Conservation (phyloP, 2,888 invertebrate genomes). For the Chrysolina haemoptera region DNA sequence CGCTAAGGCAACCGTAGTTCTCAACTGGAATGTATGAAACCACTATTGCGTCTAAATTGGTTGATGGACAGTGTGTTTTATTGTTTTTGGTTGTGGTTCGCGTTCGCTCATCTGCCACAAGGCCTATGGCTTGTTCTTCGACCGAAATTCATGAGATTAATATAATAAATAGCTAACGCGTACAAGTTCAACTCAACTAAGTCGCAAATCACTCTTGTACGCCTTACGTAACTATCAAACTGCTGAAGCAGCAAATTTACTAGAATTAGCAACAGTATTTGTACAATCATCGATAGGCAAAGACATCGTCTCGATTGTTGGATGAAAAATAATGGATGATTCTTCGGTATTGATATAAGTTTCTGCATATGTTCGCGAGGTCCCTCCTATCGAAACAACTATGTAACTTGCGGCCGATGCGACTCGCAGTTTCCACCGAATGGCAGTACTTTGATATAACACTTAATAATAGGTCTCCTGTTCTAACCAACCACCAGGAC, state of each 20-base stretch:
- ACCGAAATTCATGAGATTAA: conserved; percentile 51
- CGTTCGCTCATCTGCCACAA: conserved; percentile 54
- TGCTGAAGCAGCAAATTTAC: conserved; percentile 63
- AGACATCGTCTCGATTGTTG: conserved; percentile 60
- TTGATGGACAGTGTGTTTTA: conserved; percentile 48
- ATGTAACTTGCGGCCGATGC: conserved; percentile 55
- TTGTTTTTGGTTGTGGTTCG: conserved; percentile 48
- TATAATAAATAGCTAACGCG: conserved; percentile 56
- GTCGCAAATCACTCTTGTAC: conserved; percentile 48
- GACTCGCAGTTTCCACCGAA: conserved; percentile 55
- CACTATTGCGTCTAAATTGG: conserved; percentile 64
- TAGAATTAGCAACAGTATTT: conserved; percentile 69
- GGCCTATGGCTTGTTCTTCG: conserved; percentile 46
- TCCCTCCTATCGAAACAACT: conserved; percentile 65
- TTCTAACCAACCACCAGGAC: conserved; percentile 99
- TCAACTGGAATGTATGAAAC: conserved; percentile 70
- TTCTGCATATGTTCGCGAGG: conserved; percentile 56
- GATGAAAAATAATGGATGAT: conserved; percentile 42
- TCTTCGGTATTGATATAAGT: conserved; percentile 44
- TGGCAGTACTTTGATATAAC: conserved; percentile 62
- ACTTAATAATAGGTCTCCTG: conserved; percentile 98
- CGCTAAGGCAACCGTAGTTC: conserved; percentile 70
- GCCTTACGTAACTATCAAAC: conserved; percentile 52
- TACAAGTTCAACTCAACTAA: conserved; percentile 49
- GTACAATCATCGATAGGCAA: conserved; percentile 68